Base-by-base conservation (phyloP, 2,797 vertebrate species). In the Rhincodon typus region DNA sequence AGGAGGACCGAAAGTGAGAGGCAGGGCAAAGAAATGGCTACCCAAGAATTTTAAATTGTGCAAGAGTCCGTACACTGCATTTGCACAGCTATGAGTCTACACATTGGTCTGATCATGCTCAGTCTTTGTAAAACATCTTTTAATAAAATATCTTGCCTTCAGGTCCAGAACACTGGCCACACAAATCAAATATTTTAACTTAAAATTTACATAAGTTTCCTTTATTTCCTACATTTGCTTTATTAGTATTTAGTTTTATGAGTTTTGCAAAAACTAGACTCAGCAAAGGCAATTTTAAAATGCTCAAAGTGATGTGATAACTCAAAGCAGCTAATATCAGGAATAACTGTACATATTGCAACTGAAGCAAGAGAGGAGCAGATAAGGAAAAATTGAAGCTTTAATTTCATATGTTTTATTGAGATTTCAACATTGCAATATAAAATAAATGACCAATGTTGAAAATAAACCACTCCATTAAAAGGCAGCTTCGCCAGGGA, bases 141-240 rank as follows among this genome's bases (percentile, higher is more conserved):
- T 42, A 42, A 7, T 84, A 53, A 50, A 53, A 87, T 50, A 4
- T 25, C 84, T 7, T 12, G 42, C 50, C 84, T 87, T 30, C 10
- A 53, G 30, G 46, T 53, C 27, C 23, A 27, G 12, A n/a, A 7
- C 30, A 6, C 53, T 62, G 86, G 62, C 17, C 57, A 62, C 27
- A 90, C 19, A 62, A 53, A 90, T 62, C 30, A n/a, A 62, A 30
- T 57, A 15, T n/a, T 53, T 87, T 53, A 53, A 90, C 87, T 90
- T 57, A n/a, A n/a, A 90, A n/a, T 90, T 34, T 90, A 90, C 87
- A 90, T 90, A 62, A 62, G 15, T 90, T 90, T 86, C n/a, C 82
- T 53, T 17, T 34, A 10, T 27, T 88, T 46, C 53, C 25, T 53
- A 53, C 30, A 57, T 88, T 57, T 88, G 53, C 30, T 57, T 88